Evolutionary conservation across 2,888 invertebrate genomes (phyloP).

Genomic region (Macroteleia sp.): DNA sequence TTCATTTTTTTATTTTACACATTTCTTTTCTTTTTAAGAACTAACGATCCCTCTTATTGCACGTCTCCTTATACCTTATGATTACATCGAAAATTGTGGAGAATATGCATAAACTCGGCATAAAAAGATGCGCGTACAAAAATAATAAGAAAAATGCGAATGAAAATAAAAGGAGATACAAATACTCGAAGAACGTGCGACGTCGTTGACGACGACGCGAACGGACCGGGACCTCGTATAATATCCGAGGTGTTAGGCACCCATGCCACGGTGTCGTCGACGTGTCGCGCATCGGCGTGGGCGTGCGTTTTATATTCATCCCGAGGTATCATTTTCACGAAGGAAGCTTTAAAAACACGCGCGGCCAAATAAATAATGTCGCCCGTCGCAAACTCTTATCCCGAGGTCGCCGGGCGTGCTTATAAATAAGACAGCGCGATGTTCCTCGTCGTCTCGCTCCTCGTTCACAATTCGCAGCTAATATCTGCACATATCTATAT

Average conservation of each 20-base stretch:
- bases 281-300: slow-evolving; percentile 76
- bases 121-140: slow-evolving; percentile 41
- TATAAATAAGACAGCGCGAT: no score
- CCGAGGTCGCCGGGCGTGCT: no score
- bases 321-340: slow-evolving; percentile 83
- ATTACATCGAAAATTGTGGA: slow-evolving; percentile 24
- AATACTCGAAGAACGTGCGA: slow-evolving; percentile 19
- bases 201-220: slow-evolving; percentile 57
- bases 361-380: slow-evolving; percentile 82
- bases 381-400: no score
- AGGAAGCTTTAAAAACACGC: slow-evolving; percentile 75
- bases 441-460: no score
- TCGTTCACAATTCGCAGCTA: no score
- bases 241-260: slow-evolving; percentile 75
- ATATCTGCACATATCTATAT: no score
- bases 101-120: slow-evolving; percentile 44
- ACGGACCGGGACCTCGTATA: slow-evolving; percentile 76
- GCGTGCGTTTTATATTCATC: slow-evolving; percentile 83
- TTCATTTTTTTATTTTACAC: no score
- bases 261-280: slow-evolving; percentile 69
- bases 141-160: slow-evolving; percentile 18
- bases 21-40: no score
- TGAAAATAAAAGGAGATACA: slow-evolving; percentile 24
- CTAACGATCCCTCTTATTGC: slow-evolving; percentile 1
- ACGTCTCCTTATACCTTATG: slow-evolving; percentile 7